Conservation (phyloP, 64 coral and sea anemone genomes). For the Cladopsammia gracilis region DNA sequence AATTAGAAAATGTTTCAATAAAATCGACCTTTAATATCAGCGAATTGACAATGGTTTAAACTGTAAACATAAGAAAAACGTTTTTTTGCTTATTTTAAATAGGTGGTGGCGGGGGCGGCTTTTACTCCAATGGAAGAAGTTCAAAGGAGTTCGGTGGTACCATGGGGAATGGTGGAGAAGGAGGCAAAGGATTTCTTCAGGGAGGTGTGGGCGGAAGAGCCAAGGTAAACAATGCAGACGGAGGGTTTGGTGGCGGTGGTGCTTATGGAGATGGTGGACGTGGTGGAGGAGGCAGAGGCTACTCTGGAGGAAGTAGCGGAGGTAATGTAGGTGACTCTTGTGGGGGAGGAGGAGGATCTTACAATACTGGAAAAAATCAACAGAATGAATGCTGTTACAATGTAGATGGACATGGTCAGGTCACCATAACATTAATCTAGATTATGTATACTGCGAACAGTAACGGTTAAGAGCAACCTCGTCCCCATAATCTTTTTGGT, state of each 20-base stretch:
- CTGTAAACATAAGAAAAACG: not conserved
- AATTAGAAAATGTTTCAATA: too few relatives aligned
- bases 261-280: not conserved
- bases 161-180: constrained; percentile 24
- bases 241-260: constrained; percentile 28
- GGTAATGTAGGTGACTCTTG: not conserved
- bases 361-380: constrained; percentile 16
- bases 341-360: constrained; percentile 60
- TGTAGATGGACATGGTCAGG: constrained; percentile 27
- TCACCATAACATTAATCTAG: not conserved
- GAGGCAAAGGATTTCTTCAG: constrained; percentile 28
- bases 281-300: constrained; percentile 34
- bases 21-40: too few relatives aligned
- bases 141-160: not conserved
- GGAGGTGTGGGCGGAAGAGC: constrained; percentile 45
- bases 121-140: not conserved
- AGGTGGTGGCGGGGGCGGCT: constrained; percentile 26
- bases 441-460: too few relatives aligned
- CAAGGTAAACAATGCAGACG: not conserved
- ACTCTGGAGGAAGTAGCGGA: constrained; percentile 40
- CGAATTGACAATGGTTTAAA: too few relatives aligned
- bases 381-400: constrained; percentile 49
- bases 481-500: too few relatives aligned
- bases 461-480: too few relatives aligned
- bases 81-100: not conserved